Evolutionary conservation across 1,140 invertebrate genomes (phyloP).

Genomic region (Andrena cerasifolii): DNA sequence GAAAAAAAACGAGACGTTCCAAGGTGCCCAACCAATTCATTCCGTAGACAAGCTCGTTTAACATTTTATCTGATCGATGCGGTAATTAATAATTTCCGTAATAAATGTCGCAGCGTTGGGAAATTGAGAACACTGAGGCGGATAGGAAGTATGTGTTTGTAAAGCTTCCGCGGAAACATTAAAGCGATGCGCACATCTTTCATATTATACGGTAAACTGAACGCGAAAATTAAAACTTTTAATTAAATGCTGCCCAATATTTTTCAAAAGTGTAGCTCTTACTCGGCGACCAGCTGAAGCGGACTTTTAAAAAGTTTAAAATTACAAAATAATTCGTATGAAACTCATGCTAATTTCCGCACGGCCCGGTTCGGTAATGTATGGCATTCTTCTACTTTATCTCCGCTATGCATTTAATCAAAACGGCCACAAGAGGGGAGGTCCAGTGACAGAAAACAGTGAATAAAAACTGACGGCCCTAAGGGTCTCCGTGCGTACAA

Average conservation of each 20-base stretch:
- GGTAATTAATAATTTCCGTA: neutral
- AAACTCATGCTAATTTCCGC: conserved; percentile 31
- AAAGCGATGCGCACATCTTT: conserved; percentile 5
- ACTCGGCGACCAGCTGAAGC: neutral
- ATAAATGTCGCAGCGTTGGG: neutral
- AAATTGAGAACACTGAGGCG: neutral
- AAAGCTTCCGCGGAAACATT: neutral
- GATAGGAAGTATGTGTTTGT: neutral
- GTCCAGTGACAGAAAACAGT: neutral
- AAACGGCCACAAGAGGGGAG: neutral
- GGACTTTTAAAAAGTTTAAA: conserved; percentile 26
- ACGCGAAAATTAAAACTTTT: conserved; percentile 31
- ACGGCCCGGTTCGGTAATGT: conserved; percentile 27
- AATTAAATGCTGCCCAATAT: conserved; percentile 22
- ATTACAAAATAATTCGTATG: conserved; percentile 43
- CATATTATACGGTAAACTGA: conserved; percentile 3
- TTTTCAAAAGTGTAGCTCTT: neutral
- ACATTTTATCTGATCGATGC: too few relatives aligned
- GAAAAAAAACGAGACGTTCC: too few relatives aligned
- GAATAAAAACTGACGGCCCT: neutral
- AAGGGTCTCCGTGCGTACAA: neutral
- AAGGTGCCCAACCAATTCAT: too few relatives aligned
- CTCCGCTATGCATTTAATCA: conserved; percentile 9
- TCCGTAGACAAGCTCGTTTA: too few relatives aligned
- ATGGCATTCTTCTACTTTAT: conserved; percentile 37